Conservation (phyloP, 1,140 invertebrate genomes). For the Episyrphus balteatus region DNA sequence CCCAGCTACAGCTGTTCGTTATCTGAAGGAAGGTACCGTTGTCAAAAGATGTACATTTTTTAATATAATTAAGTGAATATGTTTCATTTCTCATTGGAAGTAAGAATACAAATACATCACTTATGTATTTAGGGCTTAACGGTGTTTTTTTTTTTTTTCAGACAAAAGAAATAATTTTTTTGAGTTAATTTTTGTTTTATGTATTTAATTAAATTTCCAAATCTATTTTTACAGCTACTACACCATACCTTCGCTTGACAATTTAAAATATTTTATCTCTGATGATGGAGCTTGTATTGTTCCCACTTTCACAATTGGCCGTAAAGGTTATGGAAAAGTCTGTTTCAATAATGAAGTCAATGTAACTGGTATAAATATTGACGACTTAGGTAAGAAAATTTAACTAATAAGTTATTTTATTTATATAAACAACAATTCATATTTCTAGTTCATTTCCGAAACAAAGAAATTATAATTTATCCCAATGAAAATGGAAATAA, state of each 20-base stretch:
- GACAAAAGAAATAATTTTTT: too few relatives aligned
- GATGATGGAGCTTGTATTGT: slow-evolving; percentile 73
- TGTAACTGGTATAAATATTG: slow-evolving; percentile 76
- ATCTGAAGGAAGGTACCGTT: too few relatives aligned
- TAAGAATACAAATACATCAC: too few relatives aligned
- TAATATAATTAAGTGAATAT: too few relatives aligned
- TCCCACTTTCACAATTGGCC: slow-evolving; percentile 81
- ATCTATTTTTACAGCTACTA: slow-evolving; percentile 56
- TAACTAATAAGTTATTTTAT: background rate
- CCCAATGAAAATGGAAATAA: too few relatives aligned
- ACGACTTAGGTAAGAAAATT: slow-evolving; percentile 55
- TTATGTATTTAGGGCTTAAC: too few relatives aligned
- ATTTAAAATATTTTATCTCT: slow-evolving; percentile 51
- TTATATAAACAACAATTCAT: background rate
- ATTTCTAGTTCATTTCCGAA: slow-evolving; percentile 53
- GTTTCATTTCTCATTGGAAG: too few relatives aligned
- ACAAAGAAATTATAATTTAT: slow-evolving; percentile 66
- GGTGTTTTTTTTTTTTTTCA: too few relatives aligned
- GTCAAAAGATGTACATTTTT: too few relatives aligned
- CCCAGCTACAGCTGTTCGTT: too few relatives aligned
- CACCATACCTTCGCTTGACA: slow-evolving; percentile 68
- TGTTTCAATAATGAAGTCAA: slow-evolving; percentile 79
- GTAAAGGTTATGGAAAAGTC: slow-evolving; percentile 85
- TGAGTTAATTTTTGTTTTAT: too few relatives aligned
- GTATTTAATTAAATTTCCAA: too few relatives aligned